These are phyloP conservation scores for Acropternis orthonyx DNA, from an alignment of 2,797 vertebrate genomes.

Conservation along the genomic window DNA sequence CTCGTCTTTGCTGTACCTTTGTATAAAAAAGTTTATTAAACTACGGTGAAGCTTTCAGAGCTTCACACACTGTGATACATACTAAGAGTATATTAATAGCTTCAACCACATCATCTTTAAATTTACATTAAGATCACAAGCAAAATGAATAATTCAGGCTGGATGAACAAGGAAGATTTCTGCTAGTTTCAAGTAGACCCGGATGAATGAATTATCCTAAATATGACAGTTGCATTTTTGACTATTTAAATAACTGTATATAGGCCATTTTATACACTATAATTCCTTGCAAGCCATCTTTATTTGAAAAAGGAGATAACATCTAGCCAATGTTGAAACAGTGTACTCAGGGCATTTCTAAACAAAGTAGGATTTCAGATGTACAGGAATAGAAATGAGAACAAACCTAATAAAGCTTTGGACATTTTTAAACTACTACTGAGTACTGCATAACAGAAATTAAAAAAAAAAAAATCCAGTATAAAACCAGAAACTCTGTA, in stretches of 20 bases:
- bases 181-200: neutral
- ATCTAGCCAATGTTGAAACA: neutral
- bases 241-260: neutral
- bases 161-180: neutral
- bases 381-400: neutral
- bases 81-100: neutral
- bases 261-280: neutral
- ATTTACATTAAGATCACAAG: neutral
- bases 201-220: neutral
- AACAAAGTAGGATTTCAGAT: conserved; percentile 10
- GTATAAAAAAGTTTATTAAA: neutral
- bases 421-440: neutral
- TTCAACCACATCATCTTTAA: neutral
- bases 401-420: neutral
- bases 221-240: neutral
- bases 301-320: neutral
- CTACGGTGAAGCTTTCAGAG: neutral
- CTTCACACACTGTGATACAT: neutral
- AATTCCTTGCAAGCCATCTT: neutral
- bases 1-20: neutral
- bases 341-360: neutral
- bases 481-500: neutral
- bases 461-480: neutral
- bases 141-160: neutral
- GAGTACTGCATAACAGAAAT: neutral